Evolutionary conservation across 2,113 vertebrate genomes (phyloP), one percentile per base, ranked within the genome.

Genomic region (Cephalophus harveyi): DNA sequence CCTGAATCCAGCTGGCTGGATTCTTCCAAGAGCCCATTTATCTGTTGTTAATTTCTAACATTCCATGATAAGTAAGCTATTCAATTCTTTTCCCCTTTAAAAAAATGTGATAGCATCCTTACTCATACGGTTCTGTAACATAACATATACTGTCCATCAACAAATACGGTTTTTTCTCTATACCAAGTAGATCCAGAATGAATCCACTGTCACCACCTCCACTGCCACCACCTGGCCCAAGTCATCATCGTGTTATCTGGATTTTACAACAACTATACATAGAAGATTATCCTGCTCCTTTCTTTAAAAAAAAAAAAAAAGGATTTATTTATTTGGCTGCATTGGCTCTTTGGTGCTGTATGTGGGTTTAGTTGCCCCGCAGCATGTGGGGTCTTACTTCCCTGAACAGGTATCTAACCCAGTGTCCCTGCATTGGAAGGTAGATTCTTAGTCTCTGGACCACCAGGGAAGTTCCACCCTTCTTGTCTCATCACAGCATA

Each of bases 291-390:
- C 25, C 21, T 86, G 11, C 7, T 81, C 59, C 28, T 28, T 79
- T 71, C 43, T 91, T 50, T 43, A 43, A 36, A 67, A 19, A 71
- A 30, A 15, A 64, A 64, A n/a, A 23, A 40, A 23, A 43, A 7
- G 71, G 14, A 43, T 27, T 43, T 27, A 14, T 27, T 43, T 76
- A 25, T 76, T 27, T 8, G 40, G 71, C 3, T 7, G 40, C 71
- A 4, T 27, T 7, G 23, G 40, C 40, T 40, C 71, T 43, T 43
- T 7, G 12, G 27, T 76, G 40, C 30, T 2, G 3, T 27, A 4
- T 76, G 71, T 0, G 6, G 40, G 71, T 76, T 27, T 43, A 76
- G 23, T 0, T 43, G 40, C 40, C 40, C 40, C 0, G 0, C 40
- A 27, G 71, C 23, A 15, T 4, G 12, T 15, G 23, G 23, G 23